phyloP scores from a whole-genome alignment of 1,140 invertebrate genomes.

The Microplitis demolitor region DNA sequence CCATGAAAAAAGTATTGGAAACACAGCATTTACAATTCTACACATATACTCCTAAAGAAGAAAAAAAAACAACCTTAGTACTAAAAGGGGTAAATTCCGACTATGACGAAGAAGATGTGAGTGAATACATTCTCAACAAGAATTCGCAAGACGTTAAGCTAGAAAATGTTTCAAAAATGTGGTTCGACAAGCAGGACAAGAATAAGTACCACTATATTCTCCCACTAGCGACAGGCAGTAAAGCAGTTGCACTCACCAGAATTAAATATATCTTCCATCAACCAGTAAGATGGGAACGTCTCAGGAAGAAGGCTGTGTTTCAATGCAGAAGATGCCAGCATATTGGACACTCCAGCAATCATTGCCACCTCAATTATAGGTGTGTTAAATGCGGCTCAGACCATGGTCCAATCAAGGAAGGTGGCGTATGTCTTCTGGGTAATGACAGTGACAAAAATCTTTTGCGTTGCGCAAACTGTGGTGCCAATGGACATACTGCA shows the following conservation, averaged over 20 bases:
- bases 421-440: neutral
- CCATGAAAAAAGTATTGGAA: neutral
- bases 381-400: slow-evolving; percentile 22
- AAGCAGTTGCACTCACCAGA: neutral
- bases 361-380: slow-evolving; percentile 2
- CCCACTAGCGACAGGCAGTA: neutral
- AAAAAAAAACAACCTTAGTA: neutral
- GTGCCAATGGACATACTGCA: slow-evolving; percentile 21
- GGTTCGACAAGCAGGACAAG: neutral
- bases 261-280: neutral
- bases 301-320: neutral
- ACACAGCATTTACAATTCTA: neutral
- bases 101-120: neutral
- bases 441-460: neutral
- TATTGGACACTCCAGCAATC: slow-evolving; percentile 2
- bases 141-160: neutral
- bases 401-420: slow-evolving; percentile 17
- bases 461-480: slow-evolving; percentile 30
- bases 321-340: slow-evolving; percentile 24
- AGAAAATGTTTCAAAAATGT: neutral
- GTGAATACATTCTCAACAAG: neutral
- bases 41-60: slow-evolving; percentile 5
- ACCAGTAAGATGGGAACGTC: slow-evolving; percentile 8
- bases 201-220: neutral
- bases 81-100: slow-evolving; percentile 8